These are phyloP conservation scores for Notarius lentiginosus DNA, from an alignment of 2,113 vertebrate species.

Conservation along the genomic window DNA sequence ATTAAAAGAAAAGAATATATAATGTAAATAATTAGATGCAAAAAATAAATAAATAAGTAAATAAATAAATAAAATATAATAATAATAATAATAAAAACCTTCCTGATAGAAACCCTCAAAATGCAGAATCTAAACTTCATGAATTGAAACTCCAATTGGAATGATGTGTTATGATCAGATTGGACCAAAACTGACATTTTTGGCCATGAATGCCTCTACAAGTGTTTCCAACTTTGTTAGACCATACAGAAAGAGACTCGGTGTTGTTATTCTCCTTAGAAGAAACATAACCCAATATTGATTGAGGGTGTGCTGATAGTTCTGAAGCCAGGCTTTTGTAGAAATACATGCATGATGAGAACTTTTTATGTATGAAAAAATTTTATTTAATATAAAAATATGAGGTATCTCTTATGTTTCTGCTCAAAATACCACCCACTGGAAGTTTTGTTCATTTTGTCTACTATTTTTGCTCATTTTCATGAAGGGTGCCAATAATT, in stretches of 20 bases:
- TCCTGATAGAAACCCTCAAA: not conserved
- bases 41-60: no score
- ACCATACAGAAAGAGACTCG: not conserved
- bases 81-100: not conserved
- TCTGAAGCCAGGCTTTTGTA: not conserved
- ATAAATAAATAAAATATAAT: no score
- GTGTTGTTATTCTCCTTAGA: not conserved
- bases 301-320: not conserved
- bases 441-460: not conserved
- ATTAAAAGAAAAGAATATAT: no score
- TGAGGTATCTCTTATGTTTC: not conserved
- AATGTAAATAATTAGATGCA: no score
- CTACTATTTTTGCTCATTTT: not conserved
- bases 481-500: not conserved
- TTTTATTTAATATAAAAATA: not conserved
- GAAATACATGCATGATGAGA: not conserved
- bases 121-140: not conserved
- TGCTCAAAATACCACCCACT: not conserved
- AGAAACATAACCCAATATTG: not conserved
- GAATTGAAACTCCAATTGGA: not conserved
- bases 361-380: not conserved
- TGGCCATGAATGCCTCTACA: not conserved
- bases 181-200: not conserved
- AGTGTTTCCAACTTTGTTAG: not conserved
- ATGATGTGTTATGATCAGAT: not conserved